These are phyloP conservation scores for Nasonia giraulti DNA, from an alignment of 1,140 invertebrate genomes.

Conservation along the genomic window DNA sequence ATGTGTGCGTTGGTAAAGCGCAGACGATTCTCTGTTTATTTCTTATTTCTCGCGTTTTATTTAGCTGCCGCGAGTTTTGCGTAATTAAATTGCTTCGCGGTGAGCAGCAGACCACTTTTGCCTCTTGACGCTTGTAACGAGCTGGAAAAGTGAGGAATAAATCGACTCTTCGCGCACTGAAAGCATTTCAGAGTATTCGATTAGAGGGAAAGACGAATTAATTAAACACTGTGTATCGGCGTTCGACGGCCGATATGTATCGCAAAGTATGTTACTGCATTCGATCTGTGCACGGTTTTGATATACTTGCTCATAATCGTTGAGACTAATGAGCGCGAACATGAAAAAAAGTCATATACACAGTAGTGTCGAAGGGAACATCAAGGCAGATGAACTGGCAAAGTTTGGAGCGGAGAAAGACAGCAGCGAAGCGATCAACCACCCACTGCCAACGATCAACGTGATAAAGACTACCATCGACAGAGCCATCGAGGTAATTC, in stretches of 20 bases:
- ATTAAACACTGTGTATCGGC: neutral
- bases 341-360: too few relatives aligned
- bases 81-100: conserved; percentile 26
- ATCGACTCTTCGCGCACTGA: conserved; percentile 48
- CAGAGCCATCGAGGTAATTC: too few relatives aligned
- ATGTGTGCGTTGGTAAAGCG: neutral
- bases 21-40: neutral
- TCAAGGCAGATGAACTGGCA: too few relatives aligned
- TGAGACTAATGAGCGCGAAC: too few relatives aligned
- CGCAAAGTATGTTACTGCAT: neutral
- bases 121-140: conserved; percentile 42
- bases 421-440: too few relatives aligned
- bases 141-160: conserved; percentile 35
- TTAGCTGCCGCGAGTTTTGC: neutral
- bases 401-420: too few relatives aligned
- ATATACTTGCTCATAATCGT: neutral
- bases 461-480: too few relatives aligned
- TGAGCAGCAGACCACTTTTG: conserved; percentile 51
- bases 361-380: too few relatives aligned
- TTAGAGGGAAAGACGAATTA: neutral
- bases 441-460: too few relatives aligned
- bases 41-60: neutral
- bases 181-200: conserved; percentile 46
- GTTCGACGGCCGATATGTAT: neutral
- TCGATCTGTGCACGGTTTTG: neutral